Evolutionary conservation across 2,797 vertebrate genomes (phyloP).

Genomic region (Spinibarbus caldwelli): DNA sequence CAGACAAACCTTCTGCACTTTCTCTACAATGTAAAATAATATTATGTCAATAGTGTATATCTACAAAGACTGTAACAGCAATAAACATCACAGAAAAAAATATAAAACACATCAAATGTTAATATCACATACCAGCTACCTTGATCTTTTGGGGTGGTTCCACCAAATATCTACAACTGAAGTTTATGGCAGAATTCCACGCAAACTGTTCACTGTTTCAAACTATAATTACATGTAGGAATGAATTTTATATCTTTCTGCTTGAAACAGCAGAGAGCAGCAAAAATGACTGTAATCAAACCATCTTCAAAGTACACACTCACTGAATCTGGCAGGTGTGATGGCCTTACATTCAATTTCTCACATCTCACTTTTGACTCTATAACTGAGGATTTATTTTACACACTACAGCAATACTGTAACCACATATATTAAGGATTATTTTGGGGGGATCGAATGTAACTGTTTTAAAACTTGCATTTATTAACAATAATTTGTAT

Average conservation of each 20-base stretch:
- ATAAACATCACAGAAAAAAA: background rate
- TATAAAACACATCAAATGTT: background rate
- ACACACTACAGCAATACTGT: background rate
- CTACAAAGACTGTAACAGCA: background rate
- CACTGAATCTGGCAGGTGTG: background rate
- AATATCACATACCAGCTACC: slow-evolving; percentile 10
- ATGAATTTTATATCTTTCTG: background rate
- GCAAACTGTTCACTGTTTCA: background rate
- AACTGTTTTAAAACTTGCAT: background rate
- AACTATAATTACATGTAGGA: background rate
- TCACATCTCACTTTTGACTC: background rate
- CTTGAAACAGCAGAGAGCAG: background rate
- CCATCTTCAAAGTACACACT: slow-evolving; percentile 9
- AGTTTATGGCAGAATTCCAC: background rate
- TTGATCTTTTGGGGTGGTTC: background rate
- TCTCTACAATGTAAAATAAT: background rate
- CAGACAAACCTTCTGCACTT: background rate
- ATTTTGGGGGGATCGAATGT: background rate
- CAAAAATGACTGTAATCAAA: background rate
- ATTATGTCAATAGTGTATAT: background rate
- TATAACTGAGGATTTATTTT: background rate
- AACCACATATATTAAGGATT: background rate
- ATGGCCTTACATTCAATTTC: background rate
- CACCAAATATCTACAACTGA: background rate
- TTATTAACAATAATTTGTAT: background rate